Evolutionary conservation across 2,888 invertebrate species (phyloP).

Genomic region (Chirona hameri): DNA sequence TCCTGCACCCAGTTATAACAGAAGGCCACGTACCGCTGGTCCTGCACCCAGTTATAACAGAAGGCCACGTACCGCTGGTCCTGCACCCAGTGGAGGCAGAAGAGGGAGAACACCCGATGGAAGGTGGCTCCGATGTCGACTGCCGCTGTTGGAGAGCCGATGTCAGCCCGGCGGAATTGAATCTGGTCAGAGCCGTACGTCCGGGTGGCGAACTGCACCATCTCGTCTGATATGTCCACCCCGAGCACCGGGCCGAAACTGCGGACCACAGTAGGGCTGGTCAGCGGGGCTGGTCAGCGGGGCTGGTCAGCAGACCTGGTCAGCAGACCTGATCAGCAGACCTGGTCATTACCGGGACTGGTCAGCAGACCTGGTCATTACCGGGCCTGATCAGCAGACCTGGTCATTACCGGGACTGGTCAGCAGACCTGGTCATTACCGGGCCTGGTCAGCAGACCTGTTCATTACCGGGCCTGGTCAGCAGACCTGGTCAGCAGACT

Average conservation of each 20-base stretch:
- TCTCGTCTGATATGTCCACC: background rate
- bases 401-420: no score
- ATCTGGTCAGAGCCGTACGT: background rate
- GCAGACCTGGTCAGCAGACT: no score
- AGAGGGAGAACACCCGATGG: background rate
- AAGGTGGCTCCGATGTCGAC: background rate
- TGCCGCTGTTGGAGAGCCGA: background rate
- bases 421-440: no score
- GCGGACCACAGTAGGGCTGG: background rate
- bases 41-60: background rate
- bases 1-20: background rate
- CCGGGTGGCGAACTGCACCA: background rate
- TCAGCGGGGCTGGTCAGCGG: no score
- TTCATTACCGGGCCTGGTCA: no score
- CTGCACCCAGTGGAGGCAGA: slow-evolving; percentile 12
- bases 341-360: no score
- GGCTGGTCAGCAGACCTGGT: no score
- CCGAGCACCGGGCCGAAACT: background rate
- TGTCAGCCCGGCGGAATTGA: background rate
- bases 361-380: no score
- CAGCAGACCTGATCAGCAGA: no score
- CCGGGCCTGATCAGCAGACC: no score
- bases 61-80: background rate
- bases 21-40: background rate
- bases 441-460: no score